Evolutionary conservation across 2,113 vertebrate species (phyloP).

Genomic region (Clupea harengus): DNA sequence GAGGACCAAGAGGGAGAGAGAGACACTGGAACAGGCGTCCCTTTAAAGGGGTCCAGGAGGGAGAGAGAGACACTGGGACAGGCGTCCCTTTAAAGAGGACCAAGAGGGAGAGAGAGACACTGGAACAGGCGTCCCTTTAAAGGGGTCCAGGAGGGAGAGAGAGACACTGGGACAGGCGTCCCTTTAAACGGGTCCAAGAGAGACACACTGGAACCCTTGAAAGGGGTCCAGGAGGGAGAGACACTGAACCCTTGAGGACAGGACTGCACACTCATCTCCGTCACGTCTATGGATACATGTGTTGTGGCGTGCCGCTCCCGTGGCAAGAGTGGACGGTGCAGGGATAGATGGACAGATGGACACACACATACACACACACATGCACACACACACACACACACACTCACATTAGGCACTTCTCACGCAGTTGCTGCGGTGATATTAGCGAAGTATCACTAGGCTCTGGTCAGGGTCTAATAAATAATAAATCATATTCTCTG

Average conservation of each 20-base stretch:
- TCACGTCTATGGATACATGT: not conserved
- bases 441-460: not conserved
- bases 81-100: constrained; percentile 56
- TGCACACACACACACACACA: no score
- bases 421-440: not conserved
- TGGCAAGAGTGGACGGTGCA: not conserved
- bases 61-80: constrained; percentile 13
- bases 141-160: constrained; percentile 47
- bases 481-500: not conserved
- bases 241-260: constrained; percentile 37
- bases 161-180: constrained; percentile 22
- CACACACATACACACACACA: no score
- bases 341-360: not conserved
- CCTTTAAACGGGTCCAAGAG: constrained; percentile 59
- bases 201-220: constrained; percentile 45
- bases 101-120: constrained; percentile 38
- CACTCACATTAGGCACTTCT: not conserved
- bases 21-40: constrained; percentile 66
- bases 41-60: constrained; percentile 58
- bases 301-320: not conserved
- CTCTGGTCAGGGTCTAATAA: not conserved
- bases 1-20: constrained; percentile 25
- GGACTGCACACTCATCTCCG: not conserved
- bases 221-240: constrained; percentile 46
- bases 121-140: constrained; percentile 68